These are phyloP conservation scores for Percopsis transmontana DNA, from an alignment of 2,113 vertebrate genomes.

Conservation along the genomic window DNA sequence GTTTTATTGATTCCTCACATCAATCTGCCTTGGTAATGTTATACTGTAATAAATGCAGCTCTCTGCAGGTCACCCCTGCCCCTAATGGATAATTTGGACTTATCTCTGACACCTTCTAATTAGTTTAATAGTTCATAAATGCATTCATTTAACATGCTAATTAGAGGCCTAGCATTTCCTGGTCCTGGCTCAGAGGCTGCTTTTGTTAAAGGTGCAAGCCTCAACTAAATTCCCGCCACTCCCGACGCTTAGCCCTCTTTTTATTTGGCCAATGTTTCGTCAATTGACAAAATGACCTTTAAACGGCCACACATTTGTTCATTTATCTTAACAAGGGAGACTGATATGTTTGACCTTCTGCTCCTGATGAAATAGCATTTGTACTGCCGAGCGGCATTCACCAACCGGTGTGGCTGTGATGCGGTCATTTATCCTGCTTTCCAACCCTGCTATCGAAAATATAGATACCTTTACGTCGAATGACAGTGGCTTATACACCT, in stretches of 20 bases:
- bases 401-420: slow-evolving; percentile 38
- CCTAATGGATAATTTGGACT: slow-evolving; percentile 58
- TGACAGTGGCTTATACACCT: slow-evolving; percentile 15
- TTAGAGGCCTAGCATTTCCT: slow-evolving; percentile 57
- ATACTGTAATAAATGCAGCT: slow-evolving; percentile 33
- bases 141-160: slow-evolving; percentile 57
- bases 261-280: slow-evolving; percentile 55
- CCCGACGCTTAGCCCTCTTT: slow-evolving; percentile 3
- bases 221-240: slow-evolving; percentile 23
- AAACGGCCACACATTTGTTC: slow-evolving; percentile 62
- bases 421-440: slow-evolving; percentile 33
- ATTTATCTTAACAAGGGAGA: slow-evolving; percentile 72
- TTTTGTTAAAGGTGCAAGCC: slow-evolving; percentile 31
- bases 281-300: slow-evolving; percentile 63
- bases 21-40: slow-evolving; percentile 6
- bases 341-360: slow-evolving; percentile 75
- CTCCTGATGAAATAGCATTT: slow-evolving; percentile 69
- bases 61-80: slow-evolving; percentile 48
- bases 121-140: slow-evolving; percentile 48
- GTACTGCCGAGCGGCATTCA: slow-evolving; percentile 34
- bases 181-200: slow-evolving; percentile 22
- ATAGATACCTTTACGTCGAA: background rate
- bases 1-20: background rate
- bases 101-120: slow-evolving; percentile 62
- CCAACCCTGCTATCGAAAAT: slow-evolving; percentile 18